Evolutionary conservation across 2,113 vertebrate species (phyloP).

Genomic region (Otolemur garnettii): DNA sequence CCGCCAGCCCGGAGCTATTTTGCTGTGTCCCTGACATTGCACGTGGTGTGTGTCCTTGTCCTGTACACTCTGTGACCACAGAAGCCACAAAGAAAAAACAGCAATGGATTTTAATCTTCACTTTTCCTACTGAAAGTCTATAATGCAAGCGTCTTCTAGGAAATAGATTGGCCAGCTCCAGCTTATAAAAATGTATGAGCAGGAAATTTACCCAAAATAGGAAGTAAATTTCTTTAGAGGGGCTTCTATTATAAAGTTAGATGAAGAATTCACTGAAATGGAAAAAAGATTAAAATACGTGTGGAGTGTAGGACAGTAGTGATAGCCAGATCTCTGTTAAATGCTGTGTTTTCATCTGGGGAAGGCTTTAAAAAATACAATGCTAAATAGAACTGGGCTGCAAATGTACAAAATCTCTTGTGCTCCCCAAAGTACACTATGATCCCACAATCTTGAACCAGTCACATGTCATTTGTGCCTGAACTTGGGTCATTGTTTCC

Average conservation of each 20-base stretch:
- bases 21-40: too few species aligned
- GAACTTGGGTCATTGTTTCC: not conserved
- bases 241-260: not conserved
- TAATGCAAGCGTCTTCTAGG: not conserved
- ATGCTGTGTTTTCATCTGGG: not conserved
- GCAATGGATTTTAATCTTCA: not conserved
- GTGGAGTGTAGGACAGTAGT: not conserved
- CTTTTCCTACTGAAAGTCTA: not conserved
- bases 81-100: not conserved
- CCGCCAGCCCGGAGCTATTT: not conserved
- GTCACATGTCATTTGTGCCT: not conserved
- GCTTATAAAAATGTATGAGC: not conserved
- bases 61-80: not conserved
- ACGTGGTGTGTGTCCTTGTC: accelerated
- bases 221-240: not conserved
- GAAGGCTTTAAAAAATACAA: not conserved
- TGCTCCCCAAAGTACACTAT: not conserved
- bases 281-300: conserved; percentile 17
- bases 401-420: not conserved
- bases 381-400: not conserved
- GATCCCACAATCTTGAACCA: not conserved
- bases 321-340: not conserved
- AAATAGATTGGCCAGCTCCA: not conserved
- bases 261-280: not conserved
- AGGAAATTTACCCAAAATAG: not conserved